Base-by-base conservation (phyloP, 37 sponge, comb jelly and placozoan genomes). In the Crambe crambe region DNA sequence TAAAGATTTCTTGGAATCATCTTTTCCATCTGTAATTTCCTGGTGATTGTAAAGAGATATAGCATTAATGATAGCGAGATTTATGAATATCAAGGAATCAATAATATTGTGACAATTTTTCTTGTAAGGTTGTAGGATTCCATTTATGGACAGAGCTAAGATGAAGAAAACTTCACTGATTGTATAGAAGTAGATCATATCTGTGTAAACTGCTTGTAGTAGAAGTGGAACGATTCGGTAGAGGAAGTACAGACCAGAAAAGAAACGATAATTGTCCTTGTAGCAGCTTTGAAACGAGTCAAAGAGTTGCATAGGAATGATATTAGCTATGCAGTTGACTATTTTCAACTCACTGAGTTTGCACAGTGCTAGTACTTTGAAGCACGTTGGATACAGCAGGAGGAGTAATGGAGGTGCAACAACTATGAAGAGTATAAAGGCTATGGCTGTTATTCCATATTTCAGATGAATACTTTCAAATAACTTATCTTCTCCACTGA, bases 161-260 rank as follows among this genome's bases (percentile, higher is more conserved):
- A 85, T 32, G n/a, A 85, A 63, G 4, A 71, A n/a, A 1, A 64
- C 18, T 18, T 72, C 61, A 12, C 38, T 6, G 1, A 60, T 8
- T 10, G 47, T 29, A 27, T 39, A 42, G 10, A 56, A 26, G 38
- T 58, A 27, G 2, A 30, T 18, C 18, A 54, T 2, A 18, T 30
- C 72, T 8, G 29, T 35, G 31, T 30, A 29, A 65, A 56, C n/a
- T 37, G 72, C 41, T 38, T 60, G 39, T 6, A 72, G 31, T 17
- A 26, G 2, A 2, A 68, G 17, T 9, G 57, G 54, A 15, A 51
- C 26, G 2, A 76, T 15, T 25, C 79, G 62, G 61, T 77, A 72
- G 2, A 85, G 0, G 37, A 85, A 78, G 63, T 85, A 85, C 34
- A 85, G 51, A 30, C 86, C 86, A 18, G 86, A 44, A 70, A 85